Evolutionary conservation across 2,113 vertebrate species (phyloP).

Genomic region (Pygoscelis antarcticus): DNA sequence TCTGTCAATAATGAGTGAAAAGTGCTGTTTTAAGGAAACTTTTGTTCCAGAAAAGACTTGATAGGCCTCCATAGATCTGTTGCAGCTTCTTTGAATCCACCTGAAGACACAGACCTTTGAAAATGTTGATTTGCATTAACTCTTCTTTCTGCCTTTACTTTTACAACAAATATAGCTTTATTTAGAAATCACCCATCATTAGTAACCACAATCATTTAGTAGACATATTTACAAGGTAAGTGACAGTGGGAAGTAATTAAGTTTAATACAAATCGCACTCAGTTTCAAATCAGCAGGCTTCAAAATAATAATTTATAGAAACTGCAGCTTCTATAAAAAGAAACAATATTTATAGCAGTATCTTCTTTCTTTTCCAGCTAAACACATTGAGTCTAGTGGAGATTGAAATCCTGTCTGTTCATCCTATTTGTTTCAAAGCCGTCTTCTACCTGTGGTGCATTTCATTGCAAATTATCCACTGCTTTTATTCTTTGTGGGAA

Average conservation of each 20-base stretch:
- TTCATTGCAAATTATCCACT: not conserved
- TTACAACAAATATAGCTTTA: constrained; percentile 11
- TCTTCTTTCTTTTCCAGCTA: not conserved
- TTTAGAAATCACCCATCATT: constrained; percentile 41
- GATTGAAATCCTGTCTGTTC: constrained; percentile 1
- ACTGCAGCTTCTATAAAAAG: constrained; percentile 45
- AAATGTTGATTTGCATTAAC: not conserved
- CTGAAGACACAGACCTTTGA: not conserved
- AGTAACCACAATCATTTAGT: constrained; percentile 9
- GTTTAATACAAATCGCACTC: constrained; percentile 43
- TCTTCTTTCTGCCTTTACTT: not conserved
- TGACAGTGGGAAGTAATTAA: constrained; percentile 62
- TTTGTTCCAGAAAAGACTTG: not conserved
- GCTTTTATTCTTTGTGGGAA: not conserved
- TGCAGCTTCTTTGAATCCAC: not conserved
- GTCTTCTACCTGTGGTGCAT: not conserved
- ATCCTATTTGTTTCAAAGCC: not conserved
- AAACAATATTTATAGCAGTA: constrained; percentile 16
- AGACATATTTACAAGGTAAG: constrained; percentile 52
- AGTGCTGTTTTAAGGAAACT: not conserved
- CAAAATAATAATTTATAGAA: constrained; percentile 63
- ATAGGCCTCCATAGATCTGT: not conserved
- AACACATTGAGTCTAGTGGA: not conserved
- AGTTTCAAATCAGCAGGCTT: constrained; percentile 30
- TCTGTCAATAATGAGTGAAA: not conserved